Evolutionary conservation across 2,888 invertebrate genomes (phyloP).

Genomic region (Sinodicranocentrus sp.): DNA sequence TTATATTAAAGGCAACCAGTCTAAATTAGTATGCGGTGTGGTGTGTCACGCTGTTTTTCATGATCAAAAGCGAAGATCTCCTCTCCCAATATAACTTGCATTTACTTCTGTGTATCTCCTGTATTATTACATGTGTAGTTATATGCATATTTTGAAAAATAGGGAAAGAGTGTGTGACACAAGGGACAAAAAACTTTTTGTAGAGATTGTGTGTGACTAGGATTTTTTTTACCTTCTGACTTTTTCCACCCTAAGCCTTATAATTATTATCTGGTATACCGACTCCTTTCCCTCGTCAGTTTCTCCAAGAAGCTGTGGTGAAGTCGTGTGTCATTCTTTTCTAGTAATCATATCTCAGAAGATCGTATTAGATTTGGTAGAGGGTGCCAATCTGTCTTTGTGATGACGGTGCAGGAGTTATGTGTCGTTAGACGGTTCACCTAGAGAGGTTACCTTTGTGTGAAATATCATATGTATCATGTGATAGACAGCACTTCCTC

Average conservation of each 20-base stretch:
- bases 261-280: slow-evolving; percentile 16
- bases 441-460: too few species aligned
- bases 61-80: slow-evolving; percentile 68
- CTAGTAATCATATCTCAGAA: neutral
- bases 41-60: slow-evolving; percentile 73
- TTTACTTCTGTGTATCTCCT: neutral
- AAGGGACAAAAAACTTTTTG: too few species aligned
- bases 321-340: slow-evolving; percentile 27
- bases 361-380: neutral
- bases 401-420: slow-evolving; percentile 10
- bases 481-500: too few species aligned
- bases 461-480: too few species aligned
- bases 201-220: too few species aligned
- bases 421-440: too few species aligned
- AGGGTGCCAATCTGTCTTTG: slow-evolving; percentile 10
- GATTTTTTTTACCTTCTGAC: neutral
- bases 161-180: neutral
- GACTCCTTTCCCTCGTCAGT: neutral
- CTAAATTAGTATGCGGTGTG: slow-evolving; percentile 76
- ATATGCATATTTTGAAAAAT: slow-evolving; percentile 1
- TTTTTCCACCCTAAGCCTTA: slow-evolving; percentile 6
- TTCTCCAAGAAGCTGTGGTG: neutral
- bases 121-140: slow-evolving; percentile 1
- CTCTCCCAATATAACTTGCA: slow-evolving; percentile 19
- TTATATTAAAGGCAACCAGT: slow-evolving; percentile 75